Base-by-base conservation (phyloP, 2,113 vertebrate genomes). In the Neodontobutis hainanensis region DNA sequence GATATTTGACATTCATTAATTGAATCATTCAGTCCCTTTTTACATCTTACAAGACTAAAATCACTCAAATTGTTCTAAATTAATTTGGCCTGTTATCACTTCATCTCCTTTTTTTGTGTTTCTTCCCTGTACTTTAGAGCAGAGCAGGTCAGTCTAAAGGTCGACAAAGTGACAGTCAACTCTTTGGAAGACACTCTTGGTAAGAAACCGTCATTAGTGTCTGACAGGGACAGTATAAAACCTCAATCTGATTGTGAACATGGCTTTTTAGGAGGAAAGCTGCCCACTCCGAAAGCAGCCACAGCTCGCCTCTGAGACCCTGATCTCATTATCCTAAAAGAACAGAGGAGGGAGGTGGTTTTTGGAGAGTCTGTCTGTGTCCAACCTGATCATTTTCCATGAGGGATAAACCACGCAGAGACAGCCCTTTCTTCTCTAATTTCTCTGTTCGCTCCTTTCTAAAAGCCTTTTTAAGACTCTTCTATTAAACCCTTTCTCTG, bases 111-210 rank as follows among this genome's bases (percentile, higher is more conserved):
- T 27, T 27, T 27, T 4, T 11, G 44, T 46, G 44, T 46, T 43
- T 43, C 7, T 3, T n/a, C 10, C 4, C 36, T 16, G 9, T 59
- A 42, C 65, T 43, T 11, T 82, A 99, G 97, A 63, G 86, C 65
- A 1, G 84, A 67, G 78, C 85, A 85, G 46, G 84, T 62, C 34
- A 57, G 60, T 55, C 90, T 94, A 65, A 92, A 15, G 80, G 92
- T 96, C 79, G 92, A 95, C 81, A 90, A 88, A 74, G 89, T 92
- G 19, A 90, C 91, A 65, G 80, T 93, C 64, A 89, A 75, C 77
- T 94, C 93, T 8, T 57, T 96, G 80, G 90, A 93, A 81, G 94
- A 94, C 80, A 91, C 89, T 84, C 90, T 99, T 32, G 95, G 97
- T 99, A 88, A 93, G 86, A 75, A 63, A 56, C 12, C 2, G 53